Base-by-base conservation (phyloP, 1,140 invertebrate genomes). In the Zelostemma sp. region DNA sequence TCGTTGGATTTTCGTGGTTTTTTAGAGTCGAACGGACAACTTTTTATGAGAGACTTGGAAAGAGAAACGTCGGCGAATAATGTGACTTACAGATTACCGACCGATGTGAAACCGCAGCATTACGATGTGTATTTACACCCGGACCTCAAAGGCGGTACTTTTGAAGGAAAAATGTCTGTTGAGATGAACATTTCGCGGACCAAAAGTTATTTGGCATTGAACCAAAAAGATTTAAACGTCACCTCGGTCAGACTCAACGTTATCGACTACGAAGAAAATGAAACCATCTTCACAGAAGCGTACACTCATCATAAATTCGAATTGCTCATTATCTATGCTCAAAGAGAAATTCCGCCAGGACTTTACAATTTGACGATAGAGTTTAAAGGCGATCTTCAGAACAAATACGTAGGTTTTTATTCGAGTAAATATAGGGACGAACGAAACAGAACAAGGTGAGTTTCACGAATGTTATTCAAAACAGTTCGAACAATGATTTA, bases 81-180 rank as follows among this genome's bases (percentile, higher is more conserved):
- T n/a, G 16, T 86, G 14, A 65, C 72, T 17, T 88, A 87, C 68
- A 86, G 92, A 18, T 84, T 98, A 40, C 90, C 93, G 0, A 78
- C 80, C 5, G 84, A 89, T 53, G 86, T 95, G 0, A 82, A 85
- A 11, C 95, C 95, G 0, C 59, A 87, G 0, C 89, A 91, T 69
- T 97, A 97, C 77, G 89, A 93, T 53, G 77, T 97, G 0, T 87
- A 86, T 5, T 81, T 97, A 19, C 85, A 90, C 62, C 95, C 95
- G 0, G 87, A 95, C 79, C 80, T 97, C 25, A 80, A 86, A 16
- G 85, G 84, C 8, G 92, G 91, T 6, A 89, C 85, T 9, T 96
- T 94, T 77, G 77, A 83, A 50, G 95, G 95, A 1, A 86, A 82
- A 19, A 92, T 95, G 0, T 88, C 86, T 46, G 95, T 96, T n/a